phyloP scores from a whole-genome alignment of 2,888 invertebrate species.

The Drosophila prolongata region DNA sequence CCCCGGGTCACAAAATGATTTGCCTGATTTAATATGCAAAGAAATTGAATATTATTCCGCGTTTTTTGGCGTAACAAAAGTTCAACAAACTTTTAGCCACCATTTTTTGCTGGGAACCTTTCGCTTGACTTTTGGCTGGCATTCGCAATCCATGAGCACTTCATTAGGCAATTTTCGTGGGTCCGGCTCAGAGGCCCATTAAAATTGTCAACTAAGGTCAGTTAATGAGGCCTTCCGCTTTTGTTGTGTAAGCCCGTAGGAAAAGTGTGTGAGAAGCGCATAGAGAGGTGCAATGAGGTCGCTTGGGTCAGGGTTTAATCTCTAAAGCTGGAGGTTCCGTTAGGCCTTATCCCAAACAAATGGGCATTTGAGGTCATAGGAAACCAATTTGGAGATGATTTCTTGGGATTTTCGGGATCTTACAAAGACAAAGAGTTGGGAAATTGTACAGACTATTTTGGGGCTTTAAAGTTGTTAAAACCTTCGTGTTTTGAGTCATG shows the following conservation, averaged over 20 bases:
- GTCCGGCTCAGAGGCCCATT: conserved; percentile 27
- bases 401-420: conserved; percentile 6
- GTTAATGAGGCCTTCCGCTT: conserved; percentile 50
- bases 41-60: conserved; percentile 40
- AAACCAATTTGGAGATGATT: conserved; percentile 14
- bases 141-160: conserved; percentile 39
- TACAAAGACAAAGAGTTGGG: not conserved
- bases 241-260: conserved; percentile 30
- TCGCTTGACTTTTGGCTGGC: conserved; percentile 47
- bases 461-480: not conserved
- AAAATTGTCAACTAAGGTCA: conserved; percentile 58
- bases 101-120: conserved; percentile 44
- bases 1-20: conserved; percentile 70
- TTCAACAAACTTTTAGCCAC: conserved; percentile 68
- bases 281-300: conserved; percentile 45
- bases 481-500: too few relatives aligned
- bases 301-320: conserved; percentile 18
- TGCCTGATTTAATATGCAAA: conserved; percentile 59
- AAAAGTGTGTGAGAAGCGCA: conserved; percentile 39
- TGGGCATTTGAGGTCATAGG: conserved; percentile 17
- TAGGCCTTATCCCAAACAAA: conserved; percentile 11
- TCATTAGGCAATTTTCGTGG: conserved; percentile 46
- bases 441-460: not conserved
- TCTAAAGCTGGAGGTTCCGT: conserved; percentile 23
- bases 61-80: conserved; percentile 34